Evolutionary conservation across 2,797 vertebrate species (phyloP).

Genomic region (Aldrovandia affinis): DNA sequence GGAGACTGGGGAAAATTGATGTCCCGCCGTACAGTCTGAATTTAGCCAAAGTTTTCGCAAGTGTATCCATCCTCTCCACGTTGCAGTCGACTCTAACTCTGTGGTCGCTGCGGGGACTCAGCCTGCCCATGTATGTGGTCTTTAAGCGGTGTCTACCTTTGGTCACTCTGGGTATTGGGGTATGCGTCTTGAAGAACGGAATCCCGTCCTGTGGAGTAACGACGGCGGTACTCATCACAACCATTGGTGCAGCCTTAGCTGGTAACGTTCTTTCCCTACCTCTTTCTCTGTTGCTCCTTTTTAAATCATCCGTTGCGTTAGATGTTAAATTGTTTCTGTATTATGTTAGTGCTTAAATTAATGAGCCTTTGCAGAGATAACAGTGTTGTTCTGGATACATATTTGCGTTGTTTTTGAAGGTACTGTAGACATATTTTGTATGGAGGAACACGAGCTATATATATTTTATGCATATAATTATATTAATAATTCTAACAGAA

Average conservation of each 20-base stretch:
- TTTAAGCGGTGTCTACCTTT: constrained; percentile 96
- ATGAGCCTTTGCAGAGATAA: background rate
- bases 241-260: constrained; percentile 88
- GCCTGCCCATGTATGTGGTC: constrained; percentile 96
- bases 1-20: constrained; percentile 81
- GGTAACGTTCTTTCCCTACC: constrained; percentile 69
- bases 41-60: constrained; percentile 85
- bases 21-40: constrained; percentile 86
- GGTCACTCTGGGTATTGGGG: constrained; percentile 89
- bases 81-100: constrained; percentile 94
- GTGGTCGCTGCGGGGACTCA: constrained; percentile 93
- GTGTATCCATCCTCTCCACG: constrained; percentile 86
- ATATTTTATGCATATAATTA: background rate
- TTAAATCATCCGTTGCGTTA: background rate
- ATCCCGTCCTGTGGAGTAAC: constrained; percentile 87
- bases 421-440: background rate
- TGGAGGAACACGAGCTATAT: background rate
- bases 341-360: background rate
- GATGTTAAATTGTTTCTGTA: background rate
- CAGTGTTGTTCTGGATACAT: background rate
- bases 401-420: background rate
- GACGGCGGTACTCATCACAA: constrained; percentile 88
- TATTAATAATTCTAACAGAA: background rate
- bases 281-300: background rate
- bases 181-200: constrained; percentile 88